Base-by-base conservation (phyloP, 2,888 invertebrate genomes). In the Agriopis marginaria region DNA sequence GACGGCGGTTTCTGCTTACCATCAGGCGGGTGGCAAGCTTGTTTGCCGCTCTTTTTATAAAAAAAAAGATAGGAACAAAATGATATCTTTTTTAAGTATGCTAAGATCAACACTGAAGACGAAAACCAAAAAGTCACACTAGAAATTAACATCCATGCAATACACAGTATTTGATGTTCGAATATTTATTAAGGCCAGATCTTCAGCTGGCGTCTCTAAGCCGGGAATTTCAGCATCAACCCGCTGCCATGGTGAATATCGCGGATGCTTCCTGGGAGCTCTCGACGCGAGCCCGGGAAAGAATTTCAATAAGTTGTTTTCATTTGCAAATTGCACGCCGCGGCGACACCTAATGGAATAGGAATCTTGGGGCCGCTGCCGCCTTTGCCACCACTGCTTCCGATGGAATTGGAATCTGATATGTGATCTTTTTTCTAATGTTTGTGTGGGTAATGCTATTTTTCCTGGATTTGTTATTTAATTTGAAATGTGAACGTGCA, bases 301-400 rank as follows among this genome's bases (percentile, higher is more conserved):
- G 93, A 93, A 94, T 93, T 94, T 93, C 93, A 93, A 93, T 93
- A 93, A 93, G 92, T 94, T 93, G 92, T 93, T 92, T 93, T 93
- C 92, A 93, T 94, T 94, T 92, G 92, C 93, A 93, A 93, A 94
- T 93, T 91, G 90, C 89, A 90, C 89, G 86, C 86, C 87, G 82
- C 87, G 84, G 84, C 87, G 92, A 93, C 91, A 92, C 89, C 91
- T 93, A 93, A 92, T 92, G 91, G 91, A 91, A 92, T 90, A 88
- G 87, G 90, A 91, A 92, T 91, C 89, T 84, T 81, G 83, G 83
- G 85, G 82, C 84, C 84, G 88, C 87, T 84, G 75, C 68, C 68
- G 72, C 70, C 74, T 45, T 32, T 63, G 69, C 73, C 60, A 68
- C 56, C 70, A 61, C 69, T 60, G 56, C 72, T 73, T 75, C 71